Base-by-base conservation (phyloP, 2,113 vertebrate genomes). In the Platichthys stellatus region DNA sequence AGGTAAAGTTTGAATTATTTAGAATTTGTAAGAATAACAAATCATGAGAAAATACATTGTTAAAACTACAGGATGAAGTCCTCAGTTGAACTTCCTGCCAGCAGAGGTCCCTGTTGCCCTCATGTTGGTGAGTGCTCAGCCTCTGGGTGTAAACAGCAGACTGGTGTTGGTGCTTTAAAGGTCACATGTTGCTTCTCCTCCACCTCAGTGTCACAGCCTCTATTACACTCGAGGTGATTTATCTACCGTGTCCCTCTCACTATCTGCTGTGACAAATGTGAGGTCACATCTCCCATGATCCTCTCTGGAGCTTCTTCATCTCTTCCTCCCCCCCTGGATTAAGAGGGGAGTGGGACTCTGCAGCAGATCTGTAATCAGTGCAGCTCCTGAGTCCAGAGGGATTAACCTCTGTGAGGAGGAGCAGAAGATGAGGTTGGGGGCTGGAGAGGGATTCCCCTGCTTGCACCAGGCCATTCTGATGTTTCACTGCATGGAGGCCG, bases 21-120 rank as follows among this genome's bases (percentile, higher is more conserved):
- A 4, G 14, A 47, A 47, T 47, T 11, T 47, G 17, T 17, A 20
- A 54, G 18, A 54, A 54, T 2, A 15, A 47, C 3, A 49, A 23
- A 40, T n/a, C 26, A n/a, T 3, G 17, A 28, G 21, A 31, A 38
- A 38, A 28, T 20, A 31, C 26, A 61, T 13, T 5, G 4, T 26
- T 9, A 18, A 45, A 8, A 28, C 20, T 60, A 4, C 13, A 24
- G 2, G 11, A 10, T 5, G 3, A 23, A 5, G n/a, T 38, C 18
- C 2, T 35, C 3, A 31, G 13, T 20, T 0, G 0, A 1, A 3
- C 9, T n/a, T 8, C 17, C 17, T 0, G 11, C 88, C 91, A 90
- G 40, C 77, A 92, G 89, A 47, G 67, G 91, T 80, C 86, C 54
- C 66, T 56, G 21, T 86, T 73, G 63, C 21, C 43, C 9, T 64